Percentiles rank a stretch among this genome's conserved stretches.
Conservation (phyloP, 1,140 invertebrate species). For the Calliopsis andreniformis region DNA sequence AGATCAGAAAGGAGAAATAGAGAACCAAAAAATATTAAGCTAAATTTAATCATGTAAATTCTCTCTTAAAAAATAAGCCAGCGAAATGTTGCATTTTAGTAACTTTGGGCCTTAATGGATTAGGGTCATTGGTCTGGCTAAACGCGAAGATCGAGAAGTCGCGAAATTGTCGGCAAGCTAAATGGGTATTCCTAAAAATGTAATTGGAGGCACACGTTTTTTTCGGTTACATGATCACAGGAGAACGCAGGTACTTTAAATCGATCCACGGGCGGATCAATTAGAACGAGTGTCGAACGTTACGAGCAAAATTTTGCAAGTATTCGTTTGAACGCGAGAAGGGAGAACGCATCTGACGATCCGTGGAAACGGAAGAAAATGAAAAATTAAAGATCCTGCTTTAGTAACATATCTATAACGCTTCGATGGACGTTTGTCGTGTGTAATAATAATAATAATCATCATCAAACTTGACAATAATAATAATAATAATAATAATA, state of each 20-base stretch:
- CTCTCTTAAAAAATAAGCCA: too few relatives aligned
- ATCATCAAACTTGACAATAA: not conserved
- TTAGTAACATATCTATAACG: conserved; percentile 6
- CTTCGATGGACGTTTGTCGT: not conserved
- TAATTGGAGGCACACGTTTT: conserved; percentile 38
- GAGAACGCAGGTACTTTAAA: conserved; percentile 20
- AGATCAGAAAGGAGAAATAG: too few relatives aligned
- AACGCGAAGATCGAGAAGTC: not conserved
- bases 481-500: too few relatives aligned
- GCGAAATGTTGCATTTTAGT: not conserved
- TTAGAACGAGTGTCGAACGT: not conserved
- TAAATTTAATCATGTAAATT: too few relatives aligned
- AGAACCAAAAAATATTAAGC: too few relatives aligned
- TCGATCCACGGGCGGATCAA: not conserved
- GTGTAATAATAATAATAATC: not conserved
- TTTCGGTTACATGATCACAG: conserved; percentile 40
- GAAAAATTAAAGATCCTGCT: not conserved
- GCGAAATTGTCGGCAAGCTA: not conserved
- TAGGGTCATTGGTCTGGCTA: not conserved
- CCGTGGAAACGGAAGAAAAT: not conserved
- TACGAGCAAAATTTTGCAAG: not conserved
- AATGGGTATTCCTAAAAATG: not conserved
- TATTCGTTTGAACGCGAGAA: not conserved
- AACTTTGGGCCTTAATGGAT: too few relatives aligned
- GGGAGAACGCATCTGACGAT: not conserved